Evolutionary conservation across 2,797 vertebrate genomes (phyloP), one percentile per base, ranked within the genome.

Genomic region (Acipenser oxyrinchus): DNA sequence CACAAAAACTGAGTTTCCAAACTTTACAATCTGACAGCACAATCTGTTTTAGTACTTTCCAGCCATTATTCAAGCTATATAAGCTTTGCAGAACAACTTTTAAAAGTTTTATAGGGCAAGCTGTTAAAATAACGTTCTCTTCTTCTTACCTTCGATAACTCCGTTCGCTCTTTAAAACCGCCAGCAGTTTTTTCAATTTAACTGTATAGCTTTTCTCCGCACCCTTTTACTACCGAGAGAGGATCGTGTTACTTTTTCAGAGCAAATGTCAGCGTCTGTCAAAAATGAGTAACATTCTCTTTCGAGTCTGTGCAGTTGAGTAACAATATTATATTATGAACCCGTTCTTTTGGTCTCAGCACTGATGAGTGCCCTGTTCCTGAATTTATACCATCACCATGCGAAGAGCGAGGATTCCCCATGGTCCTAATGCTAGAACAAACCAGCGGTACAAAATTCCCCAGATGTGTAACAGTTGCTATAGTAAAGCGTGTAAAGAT

Each of bases 161-260:
- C 79, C 72, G 67, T 73, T 75, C 77, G 78, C 79, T 72, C 15
- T 71, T 75, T 66, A 68, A 80, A 79, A 79, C 78, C 75, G 84
- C 80, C 83, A 78, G 73, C 71, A 79, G 81, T 76, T 77, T 85
- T 85, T 84, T 80, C 82, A 81, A 78, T 81, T 75, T 81, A 85
- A 86, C 80, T 85, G 84, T 71, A 75, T 73, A 79, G 82, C 76
- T 71, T 74, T 74, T 79, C 74, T 79, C 66, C 83, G 83, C 86
- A 85, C 85, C 83, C 83, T 81, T 80, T 74, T 68, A 83, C 76
- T 82, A 70, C 52, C 72, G 82, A 77, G 72, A 53, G 64, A 1
- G 78, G 82, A 79, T 91, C 86, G 48, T 68, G 74, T 90, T 90
- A 86, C 88, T 83, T 76, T 81, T 75, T 68, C 80, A 76, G 73